Evolutionary conservation across 1,140 invertebrate species (phyloP), one percentile per base, ranked within the genome.

Genomic region (Papilio glaucus): DNA sequence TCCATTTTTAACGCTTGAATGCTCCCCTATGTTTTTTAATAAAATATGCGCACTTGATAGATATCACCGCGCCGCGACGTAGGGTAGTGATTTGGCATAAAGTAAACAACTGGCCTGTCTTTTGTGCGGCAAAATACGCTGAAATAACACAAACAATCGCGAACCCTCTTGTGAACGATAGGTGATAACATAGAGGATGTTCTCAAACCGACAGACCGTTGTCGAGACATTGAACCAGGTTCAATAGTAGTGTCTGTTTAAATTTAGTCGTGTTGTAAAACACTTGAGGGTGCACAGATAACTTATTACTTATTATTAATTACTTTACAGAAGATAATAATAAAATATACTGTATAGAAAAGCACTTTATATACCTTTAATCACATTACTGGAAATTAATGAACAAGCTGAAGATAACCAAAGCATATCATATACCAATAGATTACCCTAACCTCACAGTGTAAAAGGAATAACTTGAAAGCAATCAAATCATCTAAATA

Each of bases 91-190:
- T 92, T 92, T 90, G 84, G 88, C 89, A 86, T 78, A 91, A 90
- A 88, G 83, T 87, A 90, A 91, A 90, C 88, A 92, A 86, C 80
- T 78, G 82, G 81, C 71, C 77, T 79, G 83, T 84, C 86, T 89
- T 85, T 89, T 87, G 83, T 89, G 72, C 69, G 78, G 80, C 82
- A 85, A 88, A 91, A 88, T 88, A 85, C 85, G 81, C 73, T 86
- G 84, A 81, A 90, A 90, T 87, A 92, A 90, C 84, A 91, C 88
- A 90, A 90, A 92, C 90, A 90, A 87, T 77, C 73, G 61, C 67
- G 78, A 61, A 76, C 84, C 89, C 85, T 85, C 81, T 83, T 78
- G 79, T 85, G 79, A 74, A 81, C 71, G 78, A 71, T 85, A 89
- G 86, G 83, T 86, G 82, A 80, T 76, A 80, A 76, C 83, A 45